Evolutionary conservation across 2,797 vertebrate species (phyloP).

Genomic region (Botia almorhae): DNA sequence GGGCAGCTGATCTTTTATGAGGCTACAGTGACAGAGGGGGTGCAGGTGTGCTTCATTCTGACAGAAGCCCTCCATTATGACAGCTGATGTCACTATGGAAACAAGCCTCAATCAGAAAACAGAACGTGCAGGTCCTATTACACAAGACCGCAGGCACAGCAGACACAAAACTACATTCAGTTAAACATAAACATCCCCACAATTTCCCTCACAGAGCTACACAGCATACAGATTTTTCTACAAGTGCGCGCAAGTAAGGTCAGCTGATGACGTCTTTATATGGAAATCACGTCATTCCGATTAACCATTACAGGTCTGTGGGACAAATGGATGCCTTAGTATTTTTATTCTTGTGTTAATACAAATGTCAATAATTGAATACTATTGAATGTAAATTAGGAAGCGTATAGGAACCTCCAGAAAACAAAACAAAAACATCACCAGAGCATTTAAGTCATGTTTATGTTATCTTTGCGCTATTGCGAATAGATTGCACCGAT

Average conservation of each 20-base stretch:
- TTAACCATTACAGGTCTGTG: too few species aligned
- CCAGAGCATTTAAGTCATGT: too few species aligned
- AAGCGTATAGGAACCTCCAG: too few species aligned
- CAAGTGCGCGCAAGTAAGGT: neutral
- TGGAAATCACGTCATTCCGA: neutral
- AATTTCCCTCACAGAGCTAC: neutral
- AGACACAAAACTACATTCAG: neutral
- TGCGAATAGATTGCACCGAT: neutral
- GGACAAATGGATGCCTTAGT: neutral
- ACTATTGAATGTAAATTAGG: too few species aligned
- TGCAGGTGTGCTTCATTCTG: constrained; percentile 17
- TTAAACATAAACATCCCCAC: neutral
- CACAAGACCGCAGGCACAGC: neutral
- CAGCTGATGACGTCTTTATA: neutral
- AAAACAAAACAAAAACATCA: too few species aligned
- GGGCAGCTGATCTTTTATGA: constrained; percentile 33
- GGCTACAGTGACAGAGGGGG: neutral
- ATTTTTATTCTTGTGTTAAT: neutral
- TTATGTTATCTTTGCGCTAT: neutral
- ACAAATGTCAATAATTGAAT: too few species aligned
- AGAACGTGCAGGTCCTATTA: neutral
- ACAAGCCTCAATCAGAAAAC: constrained; percentile 14
- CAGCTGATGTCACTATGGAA: constrained; percentile 7
- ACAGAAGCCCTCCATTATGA: constrained; percentile 21
- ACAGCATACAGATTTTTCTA: neutral